Evolutionary conservation across 1,140 invertebrate genomes (phyloP).

Genomic region (Drosophila orena): DNA sequence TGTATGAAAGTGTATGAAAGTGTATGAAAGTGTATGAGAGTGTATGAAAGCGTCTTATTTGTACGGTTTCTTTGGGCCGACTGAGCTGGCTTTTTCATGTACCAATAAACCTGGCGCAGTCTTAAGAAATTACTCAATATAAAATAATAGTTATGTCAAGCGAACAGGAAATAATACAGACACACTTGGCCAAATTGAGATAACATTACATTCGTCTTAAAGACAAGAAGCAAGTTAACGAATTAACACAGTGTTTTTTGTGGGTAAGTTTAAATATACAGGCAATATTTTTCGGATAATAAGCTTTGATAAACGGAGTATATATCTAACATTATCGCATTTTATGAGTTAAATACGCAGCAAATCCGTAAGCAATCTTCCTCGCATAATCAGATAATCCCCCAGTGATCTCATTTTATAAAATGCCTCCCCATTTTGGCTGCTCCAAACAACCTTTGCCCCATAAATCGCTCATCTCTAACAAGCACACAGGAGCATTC

Average conservation of each 20-base stretch:
- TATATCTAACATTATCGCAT: not conserved
- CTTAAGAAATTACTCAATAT: conserved; percentile 78
- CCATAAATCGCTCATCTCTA: conserved; percentile 46
- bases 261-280: too few relatives aligned
- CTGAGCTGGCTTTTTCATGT: conserved; percentile 2
- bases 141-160: conserved; percentile 63
- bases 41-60: not conserved
- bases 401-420: conserved; percentile 8
- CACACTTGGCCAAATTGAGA: not conserved
- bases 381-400: conserved; percentile 23
- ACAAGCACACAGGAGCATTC: conserved; percentile 8
- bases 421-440: not conserved
- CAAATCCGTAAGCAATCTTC: conserved; percentile 3
- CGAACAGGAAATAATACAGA: conserved; percentile 11
- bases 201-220: too few relatives aligned
- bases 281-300: not conserved
- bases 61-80: conserved; percentile 1
- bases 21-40: too few relatives aligned
- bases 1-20: too few relatives aligned
- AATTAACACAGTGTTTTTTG: too few relatives aligned
- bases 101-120: conserved; percentile 73
- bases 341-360: not conserved
- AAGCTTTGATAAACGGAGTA: too few relatives aligned
- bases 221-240: too few relatives aligned
- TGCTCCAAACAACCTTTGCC: conserved; percentile 2